Percentiles rank a stretch among this genome's conserved stretches.
These are phyloP conservation scores for Andrena bucephala DNA, from an alignment of 2,888 invertebrate genomes.

Conservation along the genomic window DNA sequence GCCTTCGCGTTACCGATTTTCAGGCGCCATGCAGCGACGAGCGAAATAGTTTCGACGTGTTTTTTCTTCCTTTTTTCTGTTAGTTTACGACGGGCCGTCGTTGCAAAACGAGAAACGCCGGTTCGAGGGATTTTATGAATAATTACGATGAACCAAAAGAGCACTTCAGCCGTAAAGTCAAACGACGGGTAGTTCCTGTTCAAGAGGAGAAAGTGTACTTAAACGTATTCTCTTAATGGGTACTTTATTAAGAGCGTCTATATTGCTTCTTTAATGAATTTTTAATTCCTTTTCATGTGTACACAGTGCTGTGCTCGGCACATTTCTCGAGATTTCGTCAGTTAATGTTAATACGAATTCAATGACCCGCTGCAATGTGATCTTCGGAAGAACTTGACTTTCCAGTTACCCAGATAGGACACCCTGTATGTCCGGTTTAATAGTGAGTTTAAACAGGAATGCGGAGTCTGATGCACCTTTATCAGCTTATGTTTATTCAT, in stretches of 20 bases:
- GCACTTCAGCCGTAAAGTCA: slow-evolving; percentile 6
- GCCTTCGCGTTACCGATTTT: slow-evolving; percentile 61
- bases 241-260: not conserved
- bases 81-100: not conserved
- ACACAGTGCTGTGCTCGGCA: no score
- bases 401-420: no score
- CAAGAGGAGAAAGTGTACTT: not conserved
- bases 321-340: no score
- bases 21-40: slow-evolving; percentile 42
- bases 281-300: not conserved
- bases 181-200: not conserved
- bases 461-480: not conserved
- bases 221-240: slow-evolving; percentile 1
- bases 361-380: no score
- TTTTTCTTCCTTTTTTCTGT: not conserved
- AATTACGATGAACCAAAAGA: slow-evolving; percentile 12
- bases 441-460: not conserved
- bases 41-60: slow-evolving; percentile 3
- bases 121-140: not conserved
- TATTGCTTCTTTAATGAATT: not conserved
- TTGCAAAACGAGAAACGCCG: not conserved
- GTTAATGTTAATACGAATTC: no score
- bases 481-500: not conserved
- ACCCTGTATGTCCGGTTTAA: no score
- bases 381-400: no score